Evolutionary conservation across 2,888 invertebrate species (phyloP), one percentile per base, ranked within the genome.

Genomic region (Oxystoma pomonae): DNA sequence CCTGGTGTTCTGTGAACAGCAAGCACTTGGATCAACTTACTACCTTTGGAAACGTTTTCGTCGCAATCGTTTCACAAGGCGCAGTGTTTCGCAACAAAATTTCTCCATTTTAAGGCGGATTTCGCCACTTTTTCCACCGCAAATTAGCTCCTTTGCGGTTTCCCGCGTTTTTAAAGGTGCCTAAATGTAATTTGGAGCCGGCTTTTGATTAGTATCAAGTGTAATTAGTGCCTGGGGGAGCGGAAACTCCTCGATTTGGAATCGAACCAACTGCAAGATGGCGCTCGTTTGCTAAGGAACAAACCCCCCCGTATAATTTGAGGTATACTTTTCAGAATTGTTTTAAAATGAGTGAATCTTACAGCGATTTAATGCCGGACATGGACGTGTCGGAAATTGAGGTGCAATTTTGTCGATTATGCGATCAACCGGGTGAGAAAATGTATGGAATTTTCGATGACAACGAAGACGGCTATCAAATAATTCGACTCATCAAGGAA

Each of bases 371-470:
- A 5, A 19, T 19, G 19, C 5, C 7, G n/a, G 53, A 53, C 7
- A 53, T 53, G 53, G 53, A 53, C 53, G 53, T 35, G 35, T 35
- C 68, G 59, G 72, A 73, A 59, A 69, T 60, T 57, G 65, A 69
- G 60, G 72, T 73, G 22, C 74, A 76, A 59, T 68, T 74, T 65
- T 80, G 80, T 69, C 75, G 80, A 59, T 73, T 80, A 55, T 80
- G 80, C 70, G 80, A 79, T 64, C 69, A 73, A 66, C 69, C 68
- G 56, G 70, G 70, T 53, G 73, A 72, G 61, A 73, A 76, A 69
- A 76, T 78, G 77, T 75, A 74, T 66, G 77, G 74, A 71, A 73
- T 81, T 70, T 80, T 81, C 70, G 76, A 77, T 58, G 78, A 78
- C 69, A 79, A 76, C 67, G 74, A 73, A 50, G 74, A 75, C 65